Percentiles rank a stretch among this genome's conserved stretches.
phyloP scores from a whole-genome alignment of 2,113 vertebrate genomes.

The Bufo bufo region DNA sequence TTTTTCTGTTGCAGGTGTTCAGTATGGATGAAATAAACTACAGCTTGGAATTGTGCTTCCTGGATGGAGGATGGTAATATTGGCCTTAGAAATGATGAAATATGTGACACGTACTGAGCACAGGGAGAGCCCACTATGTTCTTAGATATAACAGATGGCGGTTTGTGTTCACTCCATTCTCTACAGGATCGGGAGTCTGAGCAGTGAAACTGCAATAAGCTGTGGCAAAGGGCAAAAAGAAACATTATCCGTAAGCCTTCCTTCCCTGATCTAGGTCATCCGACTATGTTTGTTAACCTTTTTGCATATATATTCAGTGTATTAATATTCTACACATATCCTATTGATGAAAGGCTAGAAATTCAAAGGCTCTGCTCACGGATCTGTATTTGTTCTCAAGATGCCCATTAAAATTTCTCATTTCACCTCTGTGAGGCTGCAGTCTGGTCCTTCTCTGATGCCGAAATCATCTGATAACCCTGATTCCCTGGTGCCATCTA shows the following conservation, averaged over 20 bases:
- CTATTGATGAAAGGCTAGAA: slow-evolving; percentile 14
- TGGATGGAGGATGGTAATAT: neutral
- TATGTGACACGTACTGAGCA: neutral
- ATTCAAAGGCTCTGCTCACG: neutral
- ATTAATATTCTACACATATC: slow-evolving; percentile 26
- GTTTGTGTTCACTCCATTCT: slow-evolving; percentile 11
- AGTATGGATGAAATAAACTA: neutral
- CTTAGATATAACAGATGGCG: slow-evolving; percentile 33
- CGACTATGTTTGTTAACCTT: neutral
- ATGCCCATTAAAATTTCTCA: slow-evolving; percentile 3
- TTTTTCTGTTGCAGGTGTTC: neutral
- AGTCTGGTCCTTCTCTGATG: neutral
- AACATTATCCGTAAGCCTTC: neutral
- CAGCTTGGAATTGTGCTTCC: neutral
- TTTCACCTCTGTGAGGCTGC: slow-evolving; percentile 12
- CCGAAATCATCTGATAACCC: slow-evolving; percentile 13
- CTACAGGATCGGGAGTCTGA: slow-evolving; percentile 30
- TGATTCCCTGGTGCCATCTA: neutral
- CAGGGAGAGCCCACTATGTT: slow-evolving; percentile 1
- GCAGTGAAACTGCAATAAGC: slow-evolving; percentile 30
- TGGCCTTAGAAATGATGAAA: neutral
- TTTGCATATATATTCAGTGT: neutral
- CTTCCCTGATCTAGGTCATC: neutral
- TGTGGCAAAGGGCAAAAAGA: neutral
- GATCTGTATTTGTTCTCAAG: slow-evolving; percentile 12